Evolutionary conservation across 1,140 invertebrate genomes (phyloP), one percentile per base, ranked within the genome.

Genomic region (Sipha flava): DNA sequence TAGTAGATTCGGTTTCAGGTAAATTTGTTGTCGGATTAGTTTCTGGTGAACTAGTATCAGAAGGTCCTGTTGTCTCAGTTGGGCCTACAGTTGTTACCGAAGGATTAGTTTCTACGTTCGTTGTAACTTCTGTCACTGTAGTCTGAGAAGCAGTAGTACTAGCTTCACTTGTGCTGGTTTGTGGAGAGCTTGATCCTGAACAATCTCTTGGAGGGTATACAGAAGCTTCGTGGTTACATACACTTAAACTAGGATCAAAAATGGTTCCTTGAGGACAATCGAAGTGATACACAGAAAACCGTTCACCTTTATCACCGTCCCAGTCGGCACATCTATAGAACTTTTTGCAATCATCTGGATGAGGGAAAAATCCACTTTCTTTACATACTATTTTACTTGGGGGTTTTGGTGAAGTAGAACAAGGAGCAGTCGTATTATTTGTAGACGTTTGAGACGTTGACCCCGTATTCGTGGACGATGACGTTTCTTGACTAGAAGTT

Each of bases 261-360:
- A 89, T 88, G 12, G 88, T 89, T 75, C 88, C 88, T n/a, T 85
- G 82, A 10, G 85, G 82, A 81, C 88, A 89, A 43, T 88, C 85
- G 80, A 88, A 89, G 52, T 87, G 82, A 80, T 87, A 88, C 6
- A 89, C 85, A 47, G 88, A 88, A 81, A 88, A 90, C 34, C 88
- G 87, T 80, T 91, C 88, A 34, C 89, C 90, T 81, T 89, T 88
- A 80, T 89, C 85, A 1, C 85, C 84, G 77, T 84, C 83, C 83
- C 85, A 87, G 81, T 88, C 86, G n/a, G 93, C 92, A 83, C 92
- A 93, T 73, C 91, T 87, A 82, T 92, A 92, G 82, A 92, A 92
- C 82, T 91, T 91, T 64, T 87, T 88, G 83, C 92, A 94, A 52
- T 89, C 85, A n/a, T 86, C 85, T 34, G 88, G 88, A 85, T 92